These are phyloP conservation scores for Anoplopoma fimbria DNA, from an alignment of 2,113 vertebrate genomes.

Conservation along the genomic window DNA sequence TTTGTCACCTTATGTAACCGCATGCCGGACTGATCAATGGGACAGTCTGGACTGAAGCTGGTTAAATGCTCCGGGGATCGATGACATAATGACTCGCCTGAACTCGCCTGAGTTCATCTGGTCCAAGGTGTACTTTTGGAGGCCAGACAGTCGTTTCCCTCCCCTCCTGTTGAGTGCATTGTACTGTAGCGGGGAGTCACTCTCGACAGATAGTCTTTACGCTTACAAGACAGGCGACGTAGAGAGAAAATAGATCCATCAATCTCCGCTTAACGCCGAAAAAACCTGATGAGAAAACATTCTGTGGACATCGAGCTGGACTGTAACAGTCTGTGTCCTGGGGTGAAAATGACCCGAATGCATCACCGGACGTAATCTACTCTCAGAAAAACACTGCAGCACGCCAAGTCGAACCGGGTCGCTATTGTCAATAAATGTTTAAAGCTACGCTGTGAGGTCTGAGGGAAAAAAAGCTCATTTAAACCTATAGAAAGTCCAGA, in stretches of 20 bases:
- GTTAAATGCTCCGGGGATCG: constrained; percentile 52
- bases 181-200: not conserved
- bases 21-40: constrained; percentile 33
- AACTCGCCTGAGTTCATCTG: constrained; percentile 41
- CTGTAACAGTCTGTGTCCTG: constrained; percentile 23
- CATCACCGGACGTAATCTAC: constrained; percentile 26
- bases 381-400: not conserved
- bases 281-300: constrained; percentile 53
- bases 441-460: constrained; percentile 16
- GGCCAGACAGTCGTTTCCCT: constrained; percentile 18
- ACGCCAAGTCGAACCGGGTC: not conserved
- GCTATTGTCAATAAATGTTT: constrained; percentile 35
- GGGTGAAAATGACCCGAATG: constrained; percentile 46
- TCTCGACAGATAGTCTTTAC: constrained; percentile 8
- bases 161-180: constrained; percentile 10
- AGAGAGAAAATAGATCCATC: constrained; percentile 57
- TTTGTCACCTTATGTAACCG: constrained; percentile 32
- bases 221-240: constrained; percentile 5
- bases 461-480: constrained; percentile 40
- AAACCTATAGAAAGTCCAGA: constrained; percentile 26
- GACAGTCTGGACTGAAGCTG: constrained; percentile 31
- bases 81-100: constrained; percentile 50
- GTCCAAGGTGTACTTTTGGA: constrained; percentile 27
- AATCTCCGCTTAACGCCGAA: constrained; percentile 31
- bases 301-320: constrained; percentile 18